Conservation (phyloP, 2,797 vertebrate genomes). For the Diplodus sargus region DNA sequence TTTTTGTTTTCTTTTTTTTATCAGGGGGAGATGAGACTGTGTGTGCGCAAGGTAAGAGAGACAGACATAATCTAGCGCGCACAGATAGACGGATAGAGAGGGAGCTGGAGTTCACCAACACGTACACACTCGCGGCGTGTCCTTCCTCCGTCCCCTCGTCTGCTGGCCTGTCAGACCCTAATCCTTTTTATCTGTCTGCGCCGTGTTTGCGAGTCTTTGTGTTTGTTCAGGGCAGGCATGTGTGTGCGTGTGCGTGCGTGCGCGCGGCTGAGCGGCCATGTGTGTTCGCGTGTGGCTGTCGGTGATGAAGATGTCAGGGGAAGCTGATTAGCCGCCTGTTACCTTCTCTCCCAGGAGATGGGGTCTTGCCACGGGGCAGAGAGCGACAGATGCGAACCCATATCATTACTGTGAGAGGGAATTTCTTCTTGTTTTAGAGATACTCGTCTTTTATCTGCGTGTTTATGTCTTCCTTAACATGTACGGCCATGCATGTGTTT, state of each 20-base stretch:
- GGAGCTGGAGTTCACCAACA: constrained; percentile 25
- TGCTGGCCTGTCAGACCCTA: constrained; percentile 68
- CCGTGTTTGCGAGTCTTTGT: constrained; percentile 60
- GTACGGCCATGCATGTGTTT: not conserved
- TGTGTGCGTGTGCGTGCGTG: constrained; percentile 19
- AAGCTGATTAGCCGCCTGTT: constrained; percentile 82
- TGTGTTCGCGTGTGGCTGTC: constrained; percentile 46
- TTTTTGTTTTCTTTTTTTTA: not conserved
- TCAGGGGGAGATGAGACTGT: constrained; percentile 26
- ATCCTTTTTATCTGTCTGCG: constrained; percentile 78
- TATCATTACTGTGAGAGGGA: constrained; percentile 58
- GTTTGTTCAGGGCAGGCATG: constrained; percentile 34
- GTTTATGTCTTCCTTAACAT: not conserved
- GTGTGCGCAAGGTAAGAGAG: constrained; percentile 54
- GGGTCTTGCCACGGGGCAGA: constrained; percentile 67
- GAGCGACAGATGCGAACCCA: constrained; percentile 67
- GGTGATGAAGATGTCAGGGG: constrained; percentile 81
- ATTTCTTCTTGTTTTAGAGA: constrained; percentile 18
- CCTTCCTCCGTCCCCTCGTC: constrained; percentile 71
- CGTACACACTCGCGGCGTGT: constrained; percentile 39
- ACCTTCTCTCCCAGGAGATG: constrained; percentile 74
- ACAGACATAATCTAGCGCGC: constrained; percentile 46
- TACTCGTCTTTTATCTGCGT: not conserved
- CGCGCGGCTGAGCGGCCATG: constrained; percentile 28
- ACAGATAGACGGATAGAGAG: constrained; percentile 43